Evolutionary conservation across 2,797 vertebrate genomes (phyloP).

Genomic region (Micropoecilia bifurca): DNA sequence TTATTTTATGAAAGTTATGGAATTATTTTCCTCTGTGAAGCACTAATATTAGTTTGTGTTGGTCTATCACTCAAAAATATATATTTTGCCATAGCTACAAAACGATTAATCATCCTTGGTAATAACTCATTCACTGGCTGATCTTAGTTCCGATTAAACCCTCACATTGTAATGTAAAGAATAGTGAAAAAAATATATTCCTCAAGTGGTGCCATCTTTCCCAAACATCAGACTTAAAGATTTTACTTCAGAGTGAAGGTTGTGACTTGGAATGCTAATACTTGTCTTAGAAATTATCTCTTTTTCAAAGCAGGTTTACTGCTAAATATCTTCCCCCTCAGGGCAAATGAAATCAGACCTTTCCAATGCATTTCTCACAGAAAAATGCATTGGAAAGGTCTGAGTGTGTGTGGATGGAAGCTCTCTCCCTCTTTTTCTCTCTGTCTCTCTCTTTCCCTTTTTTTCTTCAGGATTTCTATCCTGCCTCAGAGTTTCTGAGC

Average conservation of each 20-base stretch:
- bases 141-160: not conserved
- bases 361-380: conserved; percentile 37
- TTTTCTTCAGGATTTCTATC: conserved; percentile 27
- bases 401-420: not conserved
- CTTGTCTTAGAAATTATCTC: conserved; percentile 56
- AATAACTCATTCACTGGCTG: not conserved
- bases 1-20: not conserved
- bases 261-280: conserved; percentile 55
- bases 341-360: conserved; percentile 29
- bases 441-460: not conserved
- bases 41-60: not conserved
- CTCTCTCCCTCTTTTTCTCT: not conserved
- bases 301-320: conserved; percentile 26
- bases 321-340: conserved; percentile 13
- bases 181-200: not conserved
- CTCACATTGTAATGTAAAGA: not conserved
- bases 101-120: not conserved
- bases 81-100: not conserved
- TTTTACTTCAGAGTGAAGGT: conserved; percentile 43
- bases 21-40: too few species aligned
- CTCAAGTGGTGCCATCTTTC: conserved; percentile 7
- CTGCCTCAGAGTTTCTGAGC: conserved; percentile 26
- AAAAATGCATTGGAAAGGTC: not conserved
- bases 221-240: conserved; percentile 34
- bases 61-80: not conserved